Base-by-base conservation (phyloP, 2,113 vertebrate species). In the Eupsittula cactorum region DNA sequence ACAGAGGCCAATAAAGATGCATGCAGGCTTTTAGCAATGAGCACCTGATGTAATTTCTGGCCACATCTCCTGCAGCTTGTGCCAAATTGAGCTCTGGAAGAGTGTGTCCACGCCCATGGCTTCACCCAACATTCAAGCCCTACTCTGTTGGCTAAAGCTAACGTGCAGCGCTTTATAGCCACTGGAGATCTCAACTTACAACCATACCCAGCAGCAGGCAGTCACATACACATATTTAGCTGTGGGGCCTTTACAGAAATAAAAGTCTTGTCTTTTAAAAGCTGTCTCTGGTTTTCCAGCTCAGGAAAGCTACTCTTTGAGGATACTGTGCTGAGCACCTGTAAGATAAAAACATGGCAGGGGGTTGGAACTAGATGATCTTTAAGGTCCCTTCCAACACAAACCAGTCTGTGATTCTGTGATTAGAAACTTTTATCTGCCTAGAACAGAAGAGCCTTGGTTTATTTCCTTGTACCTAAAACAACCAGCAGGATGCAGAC, bases 1-100 rank as follows among this genome's bases (percentile, higher is more conserved):
- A 13, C 4, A 68, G 98, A 97, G 94, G 95, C 60, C 98, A 97
- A 94, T 50, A 90, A 97, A 52, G 69, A 53, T 7, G 31, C 46
- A 50, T 6, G 96, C 94, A 92, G 88, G 86, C 96, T 29, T 63
- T 84, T 97, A 95, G 98, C 98, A 97, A 98, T 98, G 97, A 95
- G 97, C 97, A 98, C 98, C 98, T 98, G 97, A 96, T 98, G 96
- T 96, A 82, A 89, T 95, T 97, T 93, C 95, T 86, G 11, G 27
- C 59, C 67, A 25, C 0, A 37, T 25, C 31, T 63, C 78, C 82
- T 41, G 60, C 46, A 44, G 63, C 44, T 57, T 5, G 8, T 7
- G n/a, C 18, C 6, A 0, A 7, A 31, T 24, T 75, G 65, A 85
- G 75, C 82, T 82, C 70, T 55, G 81, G 18, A 84, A 68, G 55